phyloP scores from a whole-genome alignment of 2,888 invertebrate genomes.

The Ophion slaviceki region DNA sequence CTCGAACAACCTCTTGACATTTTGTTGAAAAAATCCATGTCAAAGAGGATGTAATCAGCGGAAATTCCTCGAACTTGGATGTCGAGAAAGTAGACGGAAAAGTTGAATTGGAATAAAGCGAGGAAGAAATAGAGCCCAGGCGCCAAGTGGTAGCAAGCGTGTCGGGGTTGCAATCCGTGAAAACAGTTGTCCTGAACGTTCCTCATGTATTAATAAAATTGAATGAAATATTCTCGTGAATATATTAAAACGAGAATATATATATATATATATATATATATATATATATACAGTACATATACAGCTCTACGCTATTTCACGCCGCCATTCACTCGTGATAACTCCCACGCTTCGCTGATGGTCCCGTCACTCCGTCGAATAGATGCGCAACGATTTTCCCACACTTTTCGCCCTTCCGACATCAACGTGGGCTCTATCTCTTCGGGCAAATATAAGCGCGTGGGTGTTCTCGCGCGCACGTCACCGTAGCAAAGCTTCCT shows the following conservation, averaged over 20 bases:
- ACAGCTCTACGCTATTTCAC: slow-evolving; percentile 19
- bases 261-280: neutral
- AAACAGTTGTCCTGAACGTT: neutral
- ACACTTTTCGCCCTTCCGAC: slow-evolving; percentile 15
- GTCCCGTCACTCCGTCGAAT: slow-evolving; percentile 42
- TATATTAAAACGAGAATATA: neutral
- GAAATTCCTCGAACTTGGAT: too few relatives aligned
- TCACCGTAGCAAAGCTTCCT: slow-evolving; percentile 52
- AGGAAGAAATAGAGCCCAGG: neutral
- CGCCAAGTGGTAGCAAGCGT: neutral
- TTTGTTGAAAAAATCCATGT: too few relatives aligned
- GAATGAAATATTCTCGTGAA: neutral
- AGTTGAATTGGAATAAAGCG: too few relatives aligned
- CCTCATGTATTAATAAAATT: neutral
- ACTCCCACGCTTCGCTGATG: slow-evolving; percentile 37
- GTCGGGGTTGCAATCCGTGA: neutral
- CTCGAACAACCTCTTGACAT: too few relatives aligned
- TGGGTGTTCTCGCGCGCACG: slow-evolving; percentile 39
- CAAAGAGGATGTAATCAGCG: too few relatives aligned
- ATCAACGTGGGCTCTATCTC: slow-evolving; percentile 43
- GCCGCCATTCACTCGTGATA: slow-evolving; percentile 37
- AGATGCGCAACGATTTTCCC: slow-evolving; percentile 17
- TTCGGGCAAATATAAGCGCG: slow-evolving; percentile 53
- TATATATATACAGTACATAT: neutral
- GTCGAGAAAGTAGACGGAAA: too few relatives aligned